Base-by-base conservation (phyloP, 1,140 invertebrate genomes). In the Theocolax elegans region DNA sequence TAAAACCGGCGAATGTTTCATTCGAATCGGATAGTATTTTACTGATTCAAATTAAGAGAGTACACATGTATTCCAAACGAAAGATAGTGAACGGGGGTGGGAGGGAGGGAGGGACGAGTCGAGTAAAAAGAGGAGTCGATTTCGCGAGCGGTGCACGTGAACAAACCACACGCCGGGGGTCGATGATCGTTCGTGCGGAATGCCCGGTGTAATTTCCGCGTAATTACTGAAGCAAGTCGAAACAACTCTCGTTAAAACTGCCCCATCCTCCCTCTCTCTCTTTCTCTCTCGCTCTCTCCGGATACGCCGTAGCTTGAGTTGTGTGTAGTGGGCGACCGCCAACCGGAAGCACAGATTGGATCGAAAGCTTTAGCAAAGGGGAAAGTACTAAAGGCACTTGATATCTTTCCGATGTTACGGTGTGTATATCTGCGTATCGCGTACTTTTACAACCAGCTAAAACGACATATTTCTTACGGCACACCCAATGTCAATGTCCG, bases 191-290 rank as follows among this genome's bases (percentile, higher is more conserved):
- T 71, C 63, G 58, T 71, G 75, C 60, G 69, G 49, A 54, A 56
- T 68, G 74, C 68, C 75, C 66, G 75, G 64, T 76, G 80, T 77
- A 81, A 83, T 84, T 83, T 83, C 75, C 74, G 76, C 77, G 79
- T 81, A 83, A 83, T 85, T 82, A 80, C 83, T 75, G 73, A 78
- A 81, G 76, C 79, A 80, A 83, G 65, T 74, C 74, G 72, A 80
- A 84, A 83, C 80, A 81, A 81, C 76, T 81, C 79, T 82, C 81
- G 78, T 82, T 80, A 82, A 82, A 82, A 79, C 75, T 79, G 77
- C 75, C 68, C 65, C 49, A n/a, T 31, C 48, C 51, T 10, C 35
- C n/a, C 29, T 1, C 3, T 25, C 1, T 31, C 63, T 49, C n/a
- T 13, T 19, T 12, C 7, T n/a, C n/a, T n/a, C n/a, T n/a, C 59